Conservation (phyloP, 1,140 invertebrate species). For the Euwallacea similis region DNA sequence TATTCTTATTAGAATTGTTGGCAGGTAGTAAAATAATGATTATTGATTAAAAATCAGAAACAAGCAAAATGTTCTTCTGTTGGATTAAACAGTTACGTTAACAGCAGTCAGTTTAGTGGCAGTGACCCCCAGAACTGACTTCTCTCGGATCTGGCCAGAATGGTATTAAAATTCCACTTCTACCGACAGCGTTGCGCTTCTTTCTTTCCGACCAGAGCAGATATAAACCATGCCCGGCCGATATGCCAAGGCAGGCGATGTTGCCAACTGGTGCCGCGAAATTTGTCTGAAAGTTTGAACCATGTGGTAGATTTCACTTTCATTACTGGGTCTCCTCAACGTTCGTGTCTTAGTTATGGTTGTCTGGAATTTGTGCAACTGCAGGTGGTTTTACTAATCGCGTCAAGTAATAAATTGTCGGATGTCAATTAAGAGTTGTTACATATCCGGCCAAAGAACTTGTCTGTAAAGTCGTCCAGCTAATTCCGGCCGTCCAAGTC, state of each 20-base stretch:
- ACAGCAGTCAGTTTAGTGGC: background rate
- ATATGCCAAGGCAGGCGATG: background rate
- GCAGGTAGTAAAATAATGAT: no score
- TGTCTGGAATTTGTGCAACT: no score
- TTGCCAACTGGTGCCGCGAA: background rate
- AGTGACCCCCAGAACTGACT: constrained; percentile 8
- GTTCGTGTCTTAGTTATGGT: no score
- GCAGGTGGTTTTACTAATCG: no score
- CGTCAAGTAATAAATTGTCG: no score
- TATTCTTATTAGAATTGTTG: no score
- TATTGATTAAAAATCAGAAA: no score
- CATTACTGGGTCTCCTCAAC: background rate
- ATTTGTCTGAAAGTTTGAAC: background rate
- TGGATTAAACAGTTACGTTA: constrained; percentile 5
- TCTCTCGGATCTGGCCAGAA: background rate
- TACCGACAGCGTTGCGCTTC: background rate
- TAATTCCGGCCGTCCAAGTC: no score
- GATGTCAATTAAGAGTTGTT: no score
- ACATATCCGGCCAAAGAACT: no score
- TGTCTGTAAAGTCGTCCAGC: no score
- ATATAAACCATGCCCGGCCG: constrained; percentile 10
- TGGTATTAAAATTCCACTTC: constrained; percentile 18
- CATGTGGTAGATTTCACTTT: background rate
- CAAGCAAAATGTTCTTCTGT: background rate
- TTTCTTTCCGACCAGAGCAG: constrained; percentile 14